Conservation (phyloP, 2,113 vertebrate species). For the Strix aluco region DNA sequence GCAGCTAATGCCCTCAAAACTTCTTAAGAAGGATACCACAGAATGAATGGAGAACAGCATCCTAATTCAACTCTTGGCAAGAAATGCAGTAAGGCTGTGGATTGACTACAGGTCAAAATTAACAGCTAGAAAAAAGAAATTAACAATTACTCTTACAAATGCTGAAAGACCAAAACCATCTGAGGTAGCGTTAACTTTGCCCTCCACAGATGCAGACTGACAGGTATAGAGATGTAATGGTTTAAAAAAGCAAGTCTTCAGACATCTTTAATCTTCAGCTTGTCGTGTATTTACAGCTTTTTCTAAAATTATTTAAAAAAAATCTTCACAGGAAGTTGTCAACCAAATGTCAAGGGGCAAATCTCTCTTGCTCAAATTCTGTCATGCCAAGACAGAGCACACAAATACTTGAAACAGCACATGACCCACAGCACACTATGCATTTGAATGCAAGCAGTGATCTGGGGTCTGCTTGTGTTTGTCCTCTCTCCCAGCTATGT, state of each 20-base stretch:
- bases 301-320: background rate
- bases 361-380: background rate
- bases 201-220: background rate
- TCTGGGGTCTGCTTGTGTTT: background rate
- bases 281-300: background rate
- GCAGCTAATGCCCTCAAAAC: background rate
- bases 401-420: background rate
- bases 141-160: background rate
- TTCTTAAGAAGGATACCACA: background rate
- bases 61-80: background rate
- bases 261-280: background rate
- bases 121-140: background rate
- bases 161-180: background rate
- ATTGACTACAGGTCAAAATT: background rate
- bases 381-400: background rate
- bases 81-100: background rate
- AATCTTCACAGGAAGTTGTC: background rate
- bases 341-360: background rate
- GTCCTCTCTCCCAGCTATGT: background rate
- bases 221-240: background rate
- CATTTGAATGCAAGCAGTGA: background rate
- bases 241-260: background rate
- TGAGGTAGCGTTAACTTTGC: background rate
- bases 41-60: background rate
- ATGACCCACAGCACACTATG: background rate